These are phyloP conservation scores for Microchrysa polita DNA, from an alignment of 2,888 invertebrate genomes.

Conservation along the genomic window DNA sequence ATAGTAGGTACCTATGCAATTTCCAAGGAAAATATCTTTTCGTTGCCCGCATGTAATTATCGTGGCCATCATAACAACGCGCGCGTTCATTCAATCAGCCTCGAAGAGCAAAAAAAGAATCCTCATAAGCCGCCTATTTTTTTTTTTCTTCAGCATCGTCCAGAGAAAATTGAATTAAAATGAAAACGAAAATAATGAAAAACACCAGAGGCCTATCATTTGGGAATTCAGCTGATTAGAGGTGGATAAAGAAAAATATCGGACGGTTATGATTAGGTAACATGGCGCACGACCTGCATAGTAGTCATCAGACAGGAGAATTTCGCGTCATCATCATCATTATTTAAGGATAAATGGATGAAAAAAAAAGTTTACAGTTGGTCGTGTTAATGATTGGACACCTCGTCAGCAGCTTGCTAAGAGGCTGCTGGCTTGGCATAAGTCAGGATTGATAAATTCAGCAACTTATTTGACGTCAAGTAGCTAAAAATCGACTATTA, in stretches of 20 bases:
- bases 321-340: not conserved
- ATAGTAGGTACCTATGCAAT: no score
- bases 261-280: not conserved
- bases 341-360: not conserved
- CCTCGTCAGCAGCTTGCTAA: no score
- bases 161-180: constrained; percentile 18
- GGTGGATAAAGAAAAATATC: constrained; percentile 25
- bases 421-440: no score
- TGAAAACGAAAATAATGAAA: constrained; percentile 24
- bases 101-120: no score
- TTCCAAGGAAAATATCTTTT: no score
- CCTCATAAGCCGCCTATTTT: not conserved
- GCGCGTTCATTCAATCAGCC: not conserved
- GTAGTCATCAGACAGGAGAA: constrained; percentile 10
- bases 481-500: no score
- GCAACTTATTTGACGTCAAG: no score
- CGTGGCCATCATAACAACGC: not conserved
- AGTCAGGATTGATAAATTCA: no score
- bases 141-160: not conserved
- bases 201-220: constrained; percentile 10
- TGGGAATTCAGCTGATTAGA: constrained; percentile 18
- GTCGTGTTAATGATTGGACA: no score
- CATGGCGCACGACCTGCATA: not conserved
- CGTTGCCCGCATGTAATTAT: not conserved
- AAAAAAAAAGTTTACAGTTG: no score